Conservation (phyloP, 2,797 vertebrate species). For the Danio tinwini region DNA sequence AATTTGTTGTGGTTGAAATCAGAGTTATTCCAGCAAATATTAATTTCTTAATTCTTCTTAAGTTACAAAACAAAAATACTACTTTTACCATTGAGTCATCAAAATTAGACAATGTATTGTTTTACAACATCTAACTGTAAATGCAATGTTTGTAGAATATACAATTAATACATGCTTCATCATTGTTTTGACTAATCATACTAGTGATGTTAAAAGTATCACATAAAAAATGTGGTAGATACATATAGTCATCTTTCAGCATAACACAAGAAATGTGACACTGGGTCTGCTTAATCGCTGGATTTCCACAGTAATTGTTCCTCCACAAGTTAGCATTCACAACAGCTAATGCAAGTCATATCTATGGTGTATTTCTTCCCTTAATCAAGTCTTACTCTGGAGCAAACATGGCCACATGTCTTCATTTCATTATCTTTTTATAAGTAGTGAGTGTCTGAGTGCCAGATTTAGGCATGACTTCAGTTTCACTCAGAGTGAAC, state of each 20-base stretch:
- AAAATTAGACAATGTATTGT: not conserved
- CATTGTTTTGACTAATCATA: not conserved
- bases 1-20: too few relatives aligned
- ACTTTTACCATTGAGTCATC: too few relatives aligned
- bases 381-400: constrained; percentile 14
- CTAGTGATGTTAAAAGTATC: too few relatives aligned
- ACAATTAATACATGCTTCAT: not conserved
- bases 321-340: not conserved
- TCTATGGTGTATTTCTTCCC: constrained; percentile 1
- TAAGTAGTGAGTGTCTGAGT: constrained; percentile 47
- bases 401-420: constrained; percentile 48
- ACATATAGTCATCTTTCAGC: not conserved
- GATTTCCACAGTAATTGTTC: not conserved
- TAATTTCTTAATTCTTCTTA: too few relatives aligned
- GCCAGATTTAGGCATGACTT: constrained; percentile 49
- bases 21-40: too few relatives aligned
- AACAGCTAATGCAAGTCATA: constrained; percentile 35
- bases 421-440: constrained; percentile 54
- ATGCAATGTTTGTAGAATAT: not conserved
- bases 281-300: not conserved
- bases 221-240: not conserved
- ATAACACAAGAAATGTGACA: not conserved
- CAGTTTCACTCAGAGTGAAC: not conserved
- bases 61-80: too few relatives aligned
- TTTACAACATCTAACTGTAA: not conserved